Percentiles rank a stretch among this genome's conserved stretches.
Conservation (phyloP, 2,797 vertebrate species). For the Taenioides sp. region DNA sequence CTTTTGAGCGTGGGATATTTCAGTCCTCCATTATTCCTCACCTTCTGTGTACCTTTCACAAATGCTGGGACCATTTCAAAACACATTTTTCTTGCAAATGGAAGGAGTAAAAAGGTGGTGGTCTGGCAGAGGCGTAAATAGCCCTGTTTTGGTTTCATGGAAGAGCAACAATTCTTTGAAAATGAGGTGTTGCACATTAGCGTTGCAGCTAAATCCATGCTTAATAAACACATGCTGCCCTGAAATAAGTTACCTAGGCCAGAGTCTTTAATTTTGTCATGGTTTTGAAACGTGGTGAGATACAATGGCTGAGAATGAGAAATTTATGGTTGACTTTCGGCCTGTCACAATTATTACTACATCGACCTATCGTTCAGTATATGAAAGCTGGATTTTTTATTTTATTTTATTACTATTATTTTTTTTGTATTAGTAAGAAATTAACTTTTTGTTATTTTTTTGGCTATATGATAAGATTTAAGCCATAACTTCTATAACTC, state of each 20-base stretch:
- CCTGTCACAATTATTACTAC: too few species aligned
- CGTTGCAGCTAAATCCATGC: neutral
- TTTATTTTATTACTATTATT: too few species aligned
- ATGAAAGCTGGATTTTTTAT: too few species aligned
- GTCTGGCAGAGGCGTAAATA: constrained; percentile 9
- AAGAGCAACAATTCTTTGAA: constrained; percentile 6
- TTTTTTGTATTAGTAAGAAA: too few species aligned
- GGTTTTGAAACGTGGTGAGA: neutral
- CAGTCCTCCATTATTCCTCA: constrained; percentile 2
- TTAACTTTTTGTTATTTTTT: too few species aligned
- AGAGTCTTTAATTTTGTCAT: neutral
- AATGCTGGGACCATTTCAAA: constrained; percentile 3
- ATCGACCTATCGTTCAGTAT: too few species aligned
- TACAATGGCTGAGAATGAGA: neutral
- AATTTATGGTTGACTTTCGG: neutral
- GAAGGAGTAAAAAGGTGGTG: constrained; percentile 5
- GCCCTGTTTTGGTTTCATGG: constrained; percentile 5
- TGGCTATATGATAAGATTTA: too few species aligned
- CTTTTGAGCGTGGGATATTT: constrained; percentile 3
- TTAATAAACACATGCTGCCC: neutral
- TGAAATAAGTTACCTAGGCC: neutral
- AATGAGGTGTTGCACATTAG: neutral
- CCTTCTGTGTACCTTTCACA: constrained; percentile 5
- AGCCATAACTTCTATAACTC: too few species aligned
- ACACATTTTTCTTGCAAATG: constrained; percentile 5